A percentile compares a stretch with the other conserved stretches of the same genome.
Conservation (phyloP, 2,797 vertebrate species). For the Pseudocheirus occidentalis region DNA sequence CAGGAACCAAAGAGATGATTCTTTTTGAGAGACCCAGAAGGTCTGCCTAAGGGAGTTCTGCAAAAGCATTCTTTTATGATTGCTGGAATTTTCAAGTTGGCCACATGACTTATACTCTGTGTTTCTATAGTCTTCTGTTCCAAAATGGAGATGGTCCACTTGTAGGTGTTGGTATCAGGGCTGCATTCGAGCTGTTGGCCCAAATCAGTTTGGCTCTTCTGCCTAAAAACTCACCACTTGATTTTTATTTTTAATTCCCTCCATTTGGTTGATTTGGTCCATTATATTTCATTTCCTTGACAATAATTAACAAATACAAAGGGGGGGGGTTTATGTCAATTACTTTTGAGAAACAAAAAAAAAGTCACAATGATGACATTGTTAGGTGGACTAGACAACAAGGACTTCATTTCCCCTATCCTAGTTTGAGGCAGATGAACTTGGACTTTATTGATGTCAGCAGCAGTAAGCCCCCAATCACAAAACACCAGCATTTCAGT, state of each 20-base stretch:
- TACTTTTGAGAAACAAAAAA: conserved; percentile 75
- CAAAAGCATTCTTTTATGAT: conserved; percentile 35
- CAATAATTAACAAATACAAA: conserved; percentile 77
- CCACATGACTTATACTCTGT: conserved; percentile 21
- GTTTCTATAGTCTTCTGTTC: conserved; percentile 32
- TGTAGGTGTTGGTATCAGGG: conserved; percentile 45
- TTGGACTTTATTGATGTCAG: conserved; percentile 83
- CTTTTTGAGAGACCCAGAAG: conserved; percentile 19
- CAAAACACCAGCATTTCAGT: conserved; percentile 75
- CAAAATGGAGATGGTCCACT: conserved; percentile 37
- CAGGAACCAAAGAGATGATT: conserved; percentile 19
- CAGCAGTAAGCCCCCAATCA: conserved; percentile 82
- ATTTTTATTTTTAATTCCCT: conserved; percentile 33
- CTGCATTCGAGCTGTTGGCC: conserved; percentile 3
- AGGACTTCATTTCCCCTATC: conserved; percentile 80
- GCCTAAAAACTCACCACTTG: neutral
- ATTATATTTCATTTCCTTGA: conserved; percentile 75
- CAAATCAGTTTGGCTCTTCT: neutral
- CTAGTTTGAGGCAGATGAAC: conserved; percentile 79
- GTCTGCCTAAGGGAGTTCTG: neutral
- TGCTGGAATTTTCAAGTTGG: neutral
- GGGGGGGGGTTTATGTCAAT: conserved; percentile 82
- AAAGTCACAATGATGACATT: conserved; percentile 78
- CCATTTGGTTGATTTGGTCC: conserved; percentile 76
- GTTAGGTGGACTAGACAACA: conserved; percentile 82